These are phyloP conservation scores for Heterodera filipjevi DNA, from an alignment of 2,888 invertebrate species.

Conservation along the genomic window DNA sequence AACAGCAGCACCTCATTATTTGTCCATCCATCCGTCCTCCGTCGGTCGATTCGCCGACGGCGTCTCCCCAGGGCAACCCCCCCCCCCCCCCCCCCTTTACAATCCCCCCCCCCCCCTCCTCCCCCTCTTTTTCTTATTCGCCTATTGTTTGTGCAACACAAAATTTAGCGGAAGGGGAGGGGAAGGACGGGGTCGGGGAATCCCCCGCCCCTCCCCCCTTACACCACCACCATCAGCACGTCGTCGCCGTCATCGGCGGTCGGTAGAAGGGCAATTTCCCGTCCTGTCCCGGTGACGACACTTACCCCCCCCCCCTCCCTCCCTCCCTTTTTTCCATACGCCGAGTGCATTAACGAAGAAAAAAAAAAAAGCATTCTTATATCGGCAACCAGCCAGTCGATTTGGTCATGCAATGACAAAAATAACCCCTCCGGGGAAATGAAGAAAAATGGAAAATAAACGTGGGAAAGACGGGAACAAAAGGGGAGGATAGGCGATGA, in stretches of 20 bases:
- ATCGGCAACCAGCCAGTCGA: background rate
- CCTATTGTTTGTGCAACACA: constrained; percentile 10
- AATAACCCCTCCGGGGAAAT: background rate
- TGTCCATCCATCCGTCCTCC: background rate
- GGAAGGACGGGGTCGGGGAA: constrained; percentile 7
- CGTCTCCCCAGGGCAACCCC: constrained; percentile 4
- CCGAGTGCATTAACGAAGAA: constrained; percentile 2
- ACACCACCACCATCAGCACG: background rate
- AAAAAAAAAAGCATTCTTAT: background rate
- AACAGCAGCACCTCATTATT: background rate
- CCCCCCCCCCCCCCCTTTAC: constrained; percentile 6
- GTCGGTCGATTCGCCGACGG: constrained; percentile 6
- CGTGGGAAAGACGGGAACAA: background rate
- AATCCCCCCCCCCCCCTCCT: background rate
- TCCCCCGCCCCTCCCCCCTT: constrained; percentile 10
- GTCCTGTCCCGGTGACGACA: constrained; percentile 10
- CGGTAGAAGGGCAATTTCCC: constrained; percentile 9
- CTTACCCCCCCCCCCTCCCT: background rate
- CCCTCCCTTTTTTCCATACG: background rate
- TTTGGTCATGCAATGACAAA: background rate
- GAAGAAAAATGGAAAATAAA: background rate
- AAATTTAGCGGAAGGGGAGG: background rate
- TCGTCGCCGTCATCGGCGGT: background rate
- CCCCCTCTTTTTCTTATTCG: background rate
- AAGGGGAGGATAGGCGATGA: background rate